A percentile compares a stretch with the other conserved stretches of the same genome.
Evolutionary conservation across 2,888 invertebrate species (phyloP).

Genomic region (Gerris lacustris): DNA sequence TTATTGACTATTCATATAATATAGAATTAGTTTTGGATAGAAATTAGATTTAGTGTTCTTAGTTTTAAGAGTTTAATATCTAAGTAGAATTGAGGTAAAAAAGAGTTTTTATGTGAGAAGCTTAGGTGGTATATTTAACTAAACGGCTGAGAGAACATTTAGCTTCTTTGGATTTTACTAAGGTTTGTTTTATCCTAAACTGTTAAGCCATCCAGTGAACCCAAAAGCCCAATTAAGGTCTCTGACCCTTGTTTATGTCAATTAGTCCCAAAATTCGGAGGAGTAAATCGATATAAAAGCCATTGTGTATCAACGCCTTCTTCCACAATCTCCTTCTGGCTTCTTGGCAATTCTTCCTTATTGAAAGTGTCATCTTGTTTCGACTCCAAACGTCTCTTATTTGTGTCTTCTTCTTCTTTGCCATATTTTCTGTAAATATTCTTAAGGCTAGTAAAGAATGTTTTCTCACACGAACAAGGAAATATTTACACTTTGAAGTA

Average conservation of each 20-base stretch:
- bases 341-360: too few relatives aligned
- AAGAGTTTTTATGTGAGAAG: not conserved
- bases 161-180: not conserved
- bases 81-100: not conserved
- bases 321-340: not conserved
- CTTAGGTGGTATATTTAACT: not conserved
- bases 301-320: conserved; percentile 1
- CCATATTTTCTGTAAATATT: not conserved
- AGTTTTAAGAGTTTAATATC: too few relatives aligned
- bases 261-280: not conserved
- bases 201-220: not conserved
- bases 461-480: too few relatives aligned
- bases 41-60: too few relatives aligned
- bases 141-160: not conserved
- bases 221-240: not conserved
- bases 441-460: not conserved
- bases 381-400: not conserved
- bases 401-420: not conserved
- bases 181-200: conserved; percentile 2
- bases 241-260: conserved; percentile 5
- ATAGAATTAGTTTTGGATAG: too few relatives aligned
- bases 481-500: too few relatives aligned
- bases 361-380: too few relatives aligned
- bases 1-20: too few relatives aligned
- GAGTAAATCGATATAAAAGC: not conserved